These are phyloP conservation scores for Molossus alvarezi DNA, from an alignment of 2,797 vertebrate genomes.

Conservation along the genomic window DNA sequence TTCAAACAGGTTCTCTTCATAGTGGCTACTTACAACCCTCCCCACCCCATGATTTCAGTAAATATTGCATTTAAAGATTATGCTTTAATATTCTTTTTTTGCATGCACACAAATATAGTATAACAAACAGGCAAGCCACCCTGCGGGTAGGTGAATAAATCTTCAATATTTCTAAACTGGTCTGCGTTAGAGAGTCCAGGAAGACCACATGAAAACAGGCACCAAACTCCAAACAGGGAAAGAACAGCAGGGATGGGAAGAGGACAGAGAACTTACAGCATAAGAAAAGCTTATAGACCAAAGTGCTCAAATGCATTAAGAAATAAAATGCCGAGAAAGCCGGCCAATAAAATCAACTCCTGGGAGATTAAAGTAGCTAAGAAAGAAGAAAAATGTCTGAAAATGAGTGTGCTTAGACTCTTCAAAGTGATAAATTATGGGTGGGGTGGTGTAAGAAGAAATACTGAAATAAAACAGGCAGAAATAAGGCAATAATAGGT, in stretches of 20 bases:
- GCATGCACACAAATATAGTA: not conserved
- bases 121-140: not conserved
- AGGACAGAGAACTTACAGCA: not conserved
- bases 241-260: not conserved
- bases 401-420: not conserved
- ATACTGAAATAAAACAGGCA: constrained; percentile 14
- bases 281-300: not conserved
- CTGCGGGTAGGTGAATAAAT: not conserved
- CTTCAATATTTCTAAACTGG: not conserved
- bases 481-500: not conserved
- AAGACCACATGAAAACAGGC: not conserved
- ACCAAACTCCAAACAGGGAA: not conserved
- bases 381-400: constrained; percentile 3
- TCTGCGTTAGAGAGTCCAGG: not conserved
- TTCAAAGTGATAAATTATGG: not conserved
- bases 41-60: not conserved
- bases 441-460: not conserved
- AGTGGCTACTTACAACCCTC: not conserved
- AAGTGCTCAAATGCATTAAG: not conserved
- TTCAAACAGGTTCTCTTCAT: constrained; percentile 32
- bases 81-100: constrained; percentile 28
- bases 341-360: not conserved
- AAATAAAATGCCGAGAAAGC: not conserved
- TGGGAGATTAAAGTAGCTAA: not conserved
- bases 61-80: not conserved